Percentiles rank a stretch among this genome's conserved stretches.
Evolutionary conservation across 2,888 invertebrate species (phyloP).

Genomic region (Seira sanloemensis): DNA sequence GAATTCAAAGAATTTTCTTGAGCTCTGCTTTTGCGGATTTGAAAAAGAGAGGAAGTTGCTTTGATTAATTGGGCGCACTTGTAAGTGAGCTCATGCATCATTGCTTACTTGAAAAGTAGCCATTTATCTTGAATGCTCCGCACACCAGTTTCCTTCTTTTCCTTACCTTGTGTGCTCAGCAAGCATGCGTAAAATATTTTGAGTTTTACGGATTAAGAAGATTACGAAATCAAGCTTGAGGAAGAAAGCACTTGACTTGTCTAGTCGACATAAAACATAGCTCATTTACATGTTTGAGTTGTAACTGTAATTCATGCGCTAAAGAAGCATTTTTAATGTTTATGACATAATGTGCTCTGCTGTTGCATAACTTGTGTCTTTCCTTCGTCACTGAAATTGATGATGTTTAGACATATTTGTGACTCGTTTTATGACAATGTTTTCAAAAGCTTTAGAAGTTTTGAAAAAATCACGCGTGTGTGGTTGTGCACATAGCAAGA

Average conservation of each 20-base stretch:
- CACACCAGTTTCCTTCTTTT: conserved; percentile 1
- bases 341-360: conserved; percentile 58
- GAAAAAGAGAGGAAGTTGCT: conserved; percentile 34
- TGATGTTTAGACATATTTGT: conserved; percentile 63
- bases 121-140: conserved; percentile 59
- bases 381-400: conserved; percentile 37
- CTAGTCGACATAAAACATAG: background rate
- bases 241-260: background rate
- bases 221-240: conserved; percentile 28
- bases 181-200: conserved; percentile 14
- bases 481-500: conserved; percentile 17
- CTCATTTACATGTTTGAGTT: background rate
- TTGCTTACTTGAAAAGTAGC: conserved; percentile 68
- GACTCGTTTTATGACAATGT: conserved; percentile 66
- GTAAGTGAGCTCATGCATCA: conserved; percentile 69
- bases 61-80: conserved; percentile 73
- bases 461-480: conserved; percentile 52
- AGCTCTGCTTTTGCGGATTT: conserved; percentile 24
- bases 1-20: conserved; percentile 45
- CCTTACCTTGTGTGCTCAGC: too few relatives aligned
- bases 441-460: conserved; percentile 33
- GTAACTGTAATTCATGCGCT: conserved; percentile 25
- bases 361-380: conserved; percentile 32
- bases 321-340: conserved; percentile 15
- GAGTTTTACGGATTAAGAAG: conserved; percentile 52